Evolutionary conservation across 2,113 vertebrate genomes (phyloP), one percentile per base, ranked within the genome.

Genomic region (Hypocryptadius cinnamomeus): DNA sequence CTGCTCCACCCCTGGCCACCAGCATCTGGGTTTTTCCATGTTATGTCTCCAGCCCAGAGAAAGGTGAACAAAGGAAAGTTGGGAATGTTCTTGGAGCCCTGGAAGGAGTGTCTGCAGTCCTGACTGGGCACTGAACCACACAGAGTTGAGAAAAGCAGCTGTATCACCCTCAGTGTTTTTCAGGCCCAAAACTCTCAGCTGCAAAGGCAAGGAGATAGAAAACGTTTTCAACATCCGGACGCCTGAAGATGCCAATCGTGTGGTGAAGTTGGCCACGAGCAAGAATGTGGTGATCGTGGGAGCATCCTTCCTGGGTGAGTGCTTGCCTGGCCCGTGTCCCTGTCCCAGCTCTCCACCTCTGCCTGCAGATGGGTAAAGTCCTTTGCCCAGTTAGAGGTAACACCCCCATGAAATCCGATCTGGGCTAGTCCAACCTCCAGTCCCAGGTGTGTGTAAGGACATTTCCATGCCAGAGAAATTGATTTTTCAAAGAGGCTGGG

Each of bases 261-360:
- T 99, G 25, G 98, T 98, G 50, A 98, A 98, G 82, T 97, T 99
- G 89, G 99, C 99, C 92, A 98, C 98, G 7, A 98, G 98, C 97
- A 99, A 98, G 95, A 99, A 99, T 0, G 99, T 98, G 1, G 99
- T 99, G 31, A 97, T 99, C 1, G 99, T 99, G 72, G 99, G 99
- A 76, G 99, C 99, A 1, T 99, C 99, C 23, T 99, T 99, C 95
- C 97, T 99, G 47, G 99, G 99, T 99, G 92, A 98, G 98, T 7
- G 2, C 50, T 63, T 3, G 4, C 37, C 44, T 70, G 27, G 25
- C 14, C 0, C 0, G 0, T 61, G 50, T 31, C 54, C 1, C 0
- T 1, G 0, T 44, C 60, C 25, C 56, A 6, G 22, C 31, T 50
- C 9, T 37, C 57, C 61, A 8, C 3, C 1, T 40, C 37, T 44